Percentiles rank a stretch among this genome's conserved stretches.
Evolutionary conservation across 2,113 vertebrate genomes (phyloP).

Genomic region (Cettia cetti): DNA sequence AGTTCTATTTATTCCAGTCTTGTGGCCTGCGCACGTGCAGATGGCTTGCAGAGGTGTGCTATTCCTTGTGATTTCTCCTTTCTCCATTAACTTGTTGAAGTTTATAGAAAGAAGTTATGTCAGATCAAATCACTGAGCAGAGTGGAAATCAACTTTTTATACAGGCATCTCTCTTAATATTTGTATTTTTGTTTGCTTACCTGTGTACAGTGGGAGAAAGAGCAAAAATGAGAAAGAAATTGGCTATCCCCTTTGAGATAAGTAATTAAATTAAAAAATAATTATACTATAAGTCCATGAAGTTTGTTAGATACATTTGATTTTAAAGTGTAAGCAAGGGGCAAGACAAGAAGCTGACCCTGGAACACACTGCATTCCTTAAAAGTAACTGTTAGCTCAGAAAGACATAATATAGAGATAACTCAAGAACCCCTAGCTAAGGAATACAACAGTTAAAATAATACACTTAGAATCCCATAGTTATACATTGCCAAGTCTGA

Average conservation of each 20-base stretch:
- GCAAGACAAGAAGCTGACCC: neutral
- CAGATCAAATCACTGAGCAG: neutral
- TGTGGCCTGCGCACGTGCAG: neutral
- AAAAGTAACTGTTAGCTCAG: neutral
- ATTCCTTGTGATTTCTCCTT: neutral
- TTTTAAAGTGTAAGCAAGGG: neutral
- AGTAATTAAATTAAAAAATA: neutral
- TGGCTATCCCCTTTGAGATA: neutral
- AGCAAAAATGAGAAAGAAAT: neutral
- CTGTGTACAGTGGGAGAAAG: neutral
- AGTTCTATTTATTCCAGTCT: neutral
- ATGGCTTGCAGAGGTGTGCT: neutral
- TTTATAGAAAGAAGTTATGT: neutral
- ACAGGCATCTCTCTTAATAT: neutral
- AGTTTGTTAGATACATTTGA: neutral
- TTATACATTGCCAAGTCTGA: neutral
- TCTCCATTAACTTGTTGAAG: neutral
- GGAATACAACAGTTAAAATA: neutral
- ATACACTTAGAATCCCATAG: neutral
- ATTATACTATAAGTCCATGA: neutral
- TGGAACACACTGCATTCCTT: neutral
- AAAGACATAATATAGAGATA: neutral
- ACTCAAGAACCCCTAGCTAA: neutral
- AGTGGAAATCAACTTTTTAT: neutral
- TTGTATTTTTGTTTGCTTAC: neutral